Percentiles rank a stretch among this genome's conserved stretches.
These are phyloP conservation scores for Macquaria australasica DNA, from an alignment of 2,113 vertebrate genomes.

Conservation along the genomic window DNA sequence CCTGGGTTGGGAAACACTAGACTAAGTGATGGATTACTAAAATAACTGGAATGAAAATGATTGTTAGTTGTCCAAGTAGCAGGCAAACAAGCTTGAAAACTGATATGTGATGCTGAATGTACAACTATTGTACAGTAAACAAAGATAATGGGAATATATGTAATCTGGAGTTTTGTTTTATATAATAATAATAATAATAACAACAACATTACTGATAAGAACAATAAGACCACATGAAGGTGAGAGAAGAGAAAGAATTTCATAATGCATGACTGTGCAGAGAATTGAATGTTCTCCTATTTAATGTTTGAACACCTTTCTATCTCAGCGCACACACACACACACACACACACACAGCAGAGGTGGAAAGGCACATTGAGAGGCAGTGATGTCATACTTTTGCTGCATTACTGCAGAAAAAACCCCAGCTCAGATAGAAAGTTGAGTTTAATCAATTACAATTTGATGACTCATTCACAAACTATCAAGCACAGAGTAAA, in stretches of 20 bases:
- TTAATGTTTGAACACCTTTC: slow-evolving; percentile 9
- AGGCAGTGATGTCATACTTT: slow-evolving; percentile 77
- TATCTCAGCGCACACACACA: background rate
- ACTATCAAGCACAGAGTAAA: slow-evolving; percentile 23
- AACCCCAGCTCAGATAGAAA: slow-evolving; percentile 34
- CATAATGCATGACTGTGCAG: background rate
- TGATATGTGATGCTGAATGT: background rate
- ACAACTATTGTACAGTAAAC: no score
- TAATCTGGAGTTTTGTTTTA: background rate
- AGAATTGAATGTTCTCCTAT: slow-evolving; percentile 2
- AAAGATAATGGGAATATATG: background rate
- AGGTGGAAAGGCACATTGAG: slow-evolving; percentile 62
- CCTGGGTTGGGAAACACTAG: background rate
- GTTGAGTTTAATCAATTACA: slow-evolving; percentile 27
- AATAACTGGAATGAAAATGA: background rate
- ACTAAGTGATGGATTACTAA: background rate
- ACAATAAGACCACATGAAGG: background rate
- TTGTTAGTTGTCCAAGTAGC: background rate
- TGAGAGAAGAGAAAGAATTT: background rate
- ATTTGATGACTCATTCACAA: slow-evolving; percentile 49
- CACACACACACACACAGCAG: slow-evolving; percentile 29
- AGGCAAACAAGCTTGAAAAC: background rate
- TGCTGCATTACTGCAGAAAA: slow-evolving; percentile 78
- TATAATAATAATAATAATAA: no score
- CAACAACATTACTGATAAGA: background rate